A percentile compares a stretch with the other conserved stretches of the same genome.
Conservation (phyloP, 2,113 vertebrate genomes). For the Ceyx melanurus region DNA sequence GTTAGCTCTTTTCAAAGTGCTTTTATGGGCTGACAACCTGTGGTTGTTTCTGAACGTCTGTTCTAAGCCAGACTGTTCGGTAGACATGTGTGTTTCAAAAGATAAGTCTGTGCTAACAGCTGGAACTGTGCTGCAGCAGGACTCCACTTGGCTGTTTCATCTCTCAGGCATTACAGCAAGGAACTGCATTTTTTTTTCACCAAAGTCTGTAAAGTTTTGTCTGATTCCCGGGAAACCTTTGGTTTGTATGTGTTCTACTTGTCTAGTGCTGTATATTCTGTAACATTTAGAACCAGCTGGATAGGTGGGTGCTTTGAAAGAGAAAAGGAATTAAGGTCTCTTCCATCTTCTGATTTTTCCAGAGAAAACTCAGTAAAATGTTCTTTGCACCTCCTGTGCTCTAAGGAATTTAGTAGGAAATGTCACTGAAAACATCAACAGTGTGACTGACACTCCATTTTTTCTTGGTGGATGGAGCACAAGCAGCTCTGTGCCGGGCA, state of each 20-base stretch:
- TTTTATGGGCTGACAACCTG: neutral
- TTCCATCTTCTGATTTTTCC: neutral
- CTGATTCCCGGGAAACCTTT: neutral
- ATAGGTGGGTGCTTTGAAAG: neutral
- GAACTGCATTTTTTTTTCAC: neutral
- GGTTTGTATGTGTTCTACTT: neutral
- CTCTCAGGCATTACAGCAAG: neutral
- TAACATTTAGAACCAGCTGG: neutral
- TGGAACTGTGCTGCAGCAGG: neutral
- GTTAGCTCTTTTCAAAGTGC: neutral
- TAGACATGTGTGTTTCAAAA: neutral
- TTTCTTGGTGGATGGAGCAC: neutral
- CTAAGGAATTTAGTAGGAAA: neutral
- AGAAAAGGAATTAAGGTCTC: neutral
- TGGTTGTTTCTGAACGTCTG: neutral
- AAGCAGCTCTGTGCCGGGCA: neutral
- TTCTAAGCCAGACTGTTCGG: neutral
- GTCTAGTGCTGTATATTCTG: neutral
- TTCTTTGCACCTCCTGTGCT: neutral
- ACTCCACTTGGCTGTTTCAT: neutral
- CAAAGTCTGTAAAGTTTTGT: neutral
- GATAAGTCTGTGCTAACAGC: neutral
- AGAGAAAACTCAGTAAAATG: neutral
- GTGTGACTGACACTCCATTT: neutral
- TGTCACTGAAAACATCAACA: neutral